Evolutionary conservation across 1,140 invertebrate genomes (phyloP), one percentile per base, ranked within the genome.

Genomic region (Drosophila jambulina): DNA sequence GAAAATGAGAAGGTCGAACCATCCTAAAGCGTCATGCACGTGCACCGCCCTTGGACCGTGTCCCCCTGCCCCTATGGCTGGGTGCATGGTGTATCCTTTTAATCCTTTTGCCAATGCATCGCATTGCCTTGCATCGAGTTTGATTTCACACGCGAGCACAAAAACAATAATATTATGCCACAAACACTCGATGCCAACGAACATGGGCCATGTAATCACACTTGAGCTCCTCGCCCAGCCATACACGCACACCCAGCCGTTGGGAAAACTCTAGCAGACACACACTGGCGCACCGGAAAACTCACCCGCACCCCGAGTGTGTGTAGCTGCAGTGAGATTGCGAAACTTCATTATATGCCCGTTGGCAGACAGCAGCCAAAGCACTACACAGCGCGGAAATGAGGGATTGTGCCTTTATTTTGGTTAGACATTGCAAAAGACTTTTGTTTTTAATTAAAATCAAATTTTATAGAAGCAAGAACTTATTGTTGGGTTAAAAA

Each of bases 91-190:
- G 80, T 80, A 88, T 90, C 85, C 81, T 84, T 90, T 88, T 88
- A 88, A 88, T 88, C 85, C 85, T 88, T 88, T 88, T 81, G 85
- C 76, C 76, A 78, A 79, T 78, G 85, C 83, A 86, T 74, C 75
- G 80, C 80, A 84, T 81, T 78, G 85, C 84, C 86, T 67, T 88
- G 84, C 81, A 84, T 75, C 61, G 84, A 81, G 85, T 88, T 88
- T 88, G 85, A 88, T 88, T 88, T 88, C 84, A 75, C 84, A 88
- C 84, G 84, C 84, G 84, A 88, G 84, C 84, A 88, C 84, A 88
- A 81, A 88, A 88, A 88, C 84, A 88, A 88, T 88, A 88, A 88
- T 88, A 88, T 88, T 88, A 88, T 88, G 84, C 84, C 84, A 88
- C 84, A 88, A 88, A 90, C 84, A 87, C 84, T 75, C 84, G 85